Evolutionary conservation across 2,113 vertebrate species (phyloP), one percentile per base, ranked within the genome.

Genomic region (Riparia riparia): DNA sequence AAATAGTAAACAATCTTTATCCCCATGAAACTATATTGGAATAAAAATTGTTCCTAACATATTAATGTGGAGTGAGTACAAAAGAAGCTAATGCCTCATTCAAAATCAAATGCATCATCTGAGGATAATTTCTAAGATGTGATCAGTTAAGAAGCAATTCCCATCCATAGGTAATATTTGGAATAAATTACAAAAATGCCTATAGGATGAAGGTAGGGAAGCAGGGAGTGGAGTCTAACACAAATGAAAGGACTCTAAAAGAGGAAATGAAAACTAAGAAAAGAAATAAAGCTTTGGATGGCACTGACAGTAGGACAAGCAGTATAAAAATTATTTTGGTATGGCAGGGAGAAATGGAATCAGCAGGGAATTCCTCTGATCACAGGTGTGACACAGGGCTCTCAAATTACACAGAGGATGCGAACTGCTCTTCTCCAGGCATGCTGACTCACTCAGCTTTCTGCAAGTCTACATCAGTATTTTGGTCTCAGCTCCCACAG

Each of bases 361-460:
- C 90, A 60, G 56, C 61, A 80, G 85, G 74, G 87, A 86, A 92
- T 86, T 92, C 83, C 76, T 92, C 82, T 89, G 85, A 94, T 83
- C 85, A 77, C 34, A 78, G 58, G 86, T 66, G 86, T 0, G 7
- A 82, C 56, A 47, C 21, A 49, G 81, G 54, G 79, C 41, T 73
- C 65, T 60, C 39, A 63, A 37, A 93, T 86, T 56, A 83, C 90
- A 71, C 37, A 86, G 74, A 73, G 24, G 58, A 80, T 74, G 47
- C 3, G 51, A 90, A 73, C 54, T 82, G 51, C 42, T 88, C 58
- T 20, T 93, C 76, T 81, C 32, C 76, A 71, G 82, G 60, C 85
- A 51, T 42, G 68, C 85, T 93, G 92, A 95, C 66, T 90, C 85
- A 93, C 50, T 77, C 51, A 60, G 82, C 88, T 90, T 88, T 74